Evolutionary conservation across 30 jellyfish, hydroid and myxozoan genomes (phyloP).

Genomic region (Nemopilema nomurai): DNA sequence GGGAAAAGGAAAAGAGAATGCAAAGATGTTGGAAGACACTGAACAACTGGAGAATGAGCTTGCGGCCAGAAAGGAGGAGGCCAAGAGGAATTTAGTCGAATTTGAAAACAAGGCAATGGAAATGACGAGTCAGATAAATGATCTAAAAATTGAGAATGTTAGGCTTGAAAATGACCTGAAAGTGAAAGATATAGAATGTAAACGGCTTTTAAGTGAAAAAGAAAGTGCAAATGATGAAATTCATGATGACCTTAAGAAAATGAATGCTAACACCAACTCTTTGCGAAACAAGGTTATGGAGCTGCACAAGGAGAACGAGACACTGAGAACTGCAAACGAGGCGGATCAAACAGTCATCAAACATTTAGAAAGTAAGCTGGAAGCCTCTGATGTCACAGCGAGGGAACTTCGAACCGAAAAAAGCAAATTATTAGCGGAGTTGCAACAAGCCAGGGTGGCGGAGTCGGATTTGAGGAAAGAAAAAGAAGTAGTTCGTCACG

Average conservation of each 20-base stretch:
- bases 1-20: slow-evolving; percentile 37
- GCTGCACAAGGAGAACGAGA: slow-evolving; percentile 49
- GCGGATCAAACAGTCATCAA: slow-evolving; percentile 66
- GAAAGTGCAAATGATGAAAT: slow-evolving; percentile 26
- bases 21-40: slow-evolving; percentile 15
- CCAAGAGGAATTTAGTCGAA: not conserved
- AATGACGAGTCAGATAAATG: not conserved
- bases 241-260: slow-evolving; percentile 31
- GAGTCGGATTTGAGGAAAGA: slow-evolving; percentile 26
- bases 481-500: slow-evolving; percentile 2
- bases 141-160: not conserved
- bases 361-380: slow-evolving; percentile 46
- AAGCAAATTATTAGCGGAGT: slow-evolving; percentile 20
- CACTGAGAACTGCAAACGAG: slow-evolving; percentile 65
- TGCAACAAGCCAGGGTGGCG: slow-evolving; percentile 23
- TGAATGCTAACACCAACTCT: slow-evolving; percentile 17
- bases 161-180: slow-evolving; percentile 22
- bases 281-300: slow-evolving; percentile 46
- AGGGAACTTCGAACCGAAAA: slow-evolving; percentile 6
- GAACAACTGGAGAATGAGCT: slow-evolving; percentile 16
- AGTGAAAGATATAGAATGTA: slow-evolving; percentile 38
- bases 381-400: not conserved
- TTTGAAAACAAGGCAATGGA: not conserved
- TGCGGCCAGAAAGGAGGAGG: slow-evolving; percentile 11
- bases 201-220: slow-evolving; percentile 17